These are phyloP conservation scores for Phaonia tiefii DNA, from an alignment of 2,888 invertebrate genomes.

Conservation along the genomic window DNA sequence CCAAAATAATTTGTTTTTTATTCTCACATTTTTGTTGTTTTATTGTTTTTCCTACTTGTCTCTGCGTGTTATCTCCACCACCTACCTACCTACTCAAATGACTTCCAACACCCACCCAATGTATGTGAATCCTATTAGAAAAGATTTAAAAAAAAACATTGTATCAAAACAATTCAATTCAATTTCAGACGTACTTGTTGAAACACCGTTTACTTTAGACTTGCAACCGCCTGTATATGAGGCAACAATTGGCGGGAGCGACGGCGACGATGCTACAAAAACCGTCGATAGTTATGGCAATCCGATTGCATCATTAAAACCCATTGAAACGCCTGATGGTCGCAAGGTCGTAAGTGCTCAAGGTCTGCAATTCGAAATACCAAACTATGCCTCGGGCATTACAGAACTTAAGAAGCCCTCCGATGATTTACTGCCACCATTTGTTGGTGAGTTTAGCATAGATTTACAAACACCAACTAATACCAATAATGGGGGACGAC, in stretches of 20 bases:
- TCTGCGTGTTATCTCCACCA: neutral
- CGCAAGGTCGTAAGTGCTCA: slow-evolving; percentile 78
- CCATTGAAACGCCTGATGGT: slow-evolving; percentile 78
- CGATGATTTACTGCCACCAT: slow-evolving; percentile 79
- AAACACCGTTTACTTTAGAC: slow-evolving; percentile 78
- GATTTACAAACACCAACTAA: slow-evolving; percentile 51
- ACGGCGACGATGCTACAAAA: slow-evolving; percentile 7
- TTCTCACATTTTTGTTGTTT: slow-evolving; percentile 3
- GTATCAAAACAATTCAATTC: slow-evolving; percentile 62
- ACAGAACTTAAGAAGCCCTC: slow-evolving; percentile 79
- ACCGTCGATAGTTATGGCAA: slow-evolving; percentile 79
- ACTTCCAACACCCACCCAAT: slow-evolving; percentile 37
- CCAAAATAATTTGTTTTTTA: neutral
- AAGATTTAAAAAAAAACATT: slow-evolving; percentile 37
- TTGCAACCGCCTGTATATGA: slow-evolving; percentile 74
- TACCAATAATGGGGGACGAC: slow-evolving; percentile 37
- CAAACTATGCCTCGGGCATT: slow-evolving; percentile 80
- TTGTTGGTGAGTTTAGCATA: slow-evolving; percentile 78
- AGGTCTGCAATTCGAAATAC: slow-evolving; percentile 80
- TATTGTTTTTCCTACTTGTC: slow-evolving; percentile 44
- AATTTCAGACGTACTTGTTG: slow-evolving; percentile 78
- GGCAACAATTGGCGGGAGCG: slow-evolving; percentile 20
- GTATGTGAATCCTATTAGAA: too few species aligned
- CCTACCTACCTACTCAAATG: slow-evolving; percentile 42
- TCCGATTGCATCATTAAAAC: slow-evolving; percentile 76